Base-by-base conservation (phyloP, 2,113 vertebrate genomes). In the Leptobrachium ailaonicum region DNA sequence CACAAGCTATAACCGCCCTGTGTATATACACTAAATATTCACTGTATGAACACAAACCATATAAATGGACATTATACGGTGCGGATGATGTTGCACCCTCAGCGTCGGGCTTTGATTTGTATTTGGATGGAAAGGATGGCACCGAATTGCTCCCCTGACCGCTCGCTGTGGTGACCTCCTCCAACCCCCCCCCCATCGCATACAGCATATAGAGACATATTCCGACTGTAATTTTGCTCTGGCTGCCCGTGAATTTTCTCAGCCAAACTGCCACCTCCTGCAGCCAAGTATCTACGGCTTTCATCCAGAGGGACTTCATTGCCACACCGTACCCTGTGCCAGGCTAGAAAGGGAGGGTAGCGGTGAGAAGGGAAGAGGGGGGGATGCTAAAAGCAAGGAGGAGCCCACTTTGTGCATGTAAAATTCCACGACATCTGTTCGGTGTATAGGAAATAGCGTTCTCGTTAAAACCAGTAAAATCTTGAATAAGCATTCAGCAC, bases 351-450 rank as follows among this genome's bases (percentile, higher is more conserved):
- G 62, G 84, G 90, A 87, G 90, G 88, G 67, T 40, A 75, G 73
- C 6, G 41, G 69, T 40, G 41, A 76, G 20, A 32, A 32, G 20
- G 20, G 20, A 32, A 32, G 20, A 87, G 87, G 56, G 54, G 83
- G 86, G 85, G 77, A 82, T 79, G 66, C 66, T 67, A 77, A 80
- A 80, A 80, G 50, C 74, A 77, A 83, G 73, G 83, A 83, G 85
- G 90, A 87, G 88, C 84, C 80, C 89, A 86, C 87, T 89, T 80
- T 80, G 87, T 91, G 90, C 92, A 92, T 93, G 92, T 93, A 92
- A 94, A 94, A 96, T 96, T 95, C 94, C 93, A 88, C 91, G 94
- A 95, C 94, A 96, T 96, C 94, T 95, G 94, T 94, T 95, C 93
- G 87, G 85, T 88, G 85, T 83, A 85, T 83, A 87, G 83, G 44